Evolutionary conservation across 2,888 invertebrate species (phyloP).

Genomic region (Atherix ibis): DNA sequence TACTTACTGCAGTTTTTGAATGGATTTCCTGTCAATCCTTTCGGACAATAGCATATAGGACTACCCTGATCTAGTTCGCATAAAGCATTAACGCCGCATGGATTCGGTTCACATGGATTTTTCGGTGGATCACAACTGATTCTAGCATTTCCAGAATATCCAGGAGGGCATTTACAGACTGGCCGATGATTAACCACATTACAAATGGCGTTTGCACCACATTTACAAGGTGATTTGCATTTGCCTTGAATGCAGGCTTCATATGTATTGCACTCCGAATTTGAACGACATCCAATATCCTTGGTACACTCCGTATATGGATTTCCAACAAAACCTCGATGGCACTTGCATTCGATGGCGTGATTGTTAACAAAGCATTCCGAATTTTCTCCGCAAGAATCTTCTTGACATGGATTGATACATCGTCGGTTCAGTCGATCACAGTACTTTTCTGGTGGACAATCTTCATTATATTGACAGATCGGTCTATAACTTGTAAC

Average conservation of each 20-base stretch:
- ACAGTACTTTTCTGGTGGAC: constrained; percentile 71
- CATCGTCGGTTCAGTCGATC: constrained; percentile 72
- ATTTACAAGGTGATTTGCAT: constrained; percentile 62
- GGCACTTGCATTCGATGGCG: constrained; percentile 59
- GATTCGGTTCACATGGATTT: constrained; percentile 68
- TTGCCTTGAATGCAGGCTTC: constrained; percentile 64
- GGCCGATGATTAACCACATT: constrained; percentile 65
- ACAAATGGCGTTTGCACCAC: constrained; percentile 67
- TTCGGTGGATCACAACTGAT: constrained; percentile 54
- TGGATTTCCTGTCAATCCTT: constrained; percentile 80
- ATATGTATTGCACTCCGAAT: constrained; percentile 53
- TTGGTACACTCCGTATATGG: constrained; percentile 52
- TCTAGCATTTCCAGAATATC: constrained; percentile 64
- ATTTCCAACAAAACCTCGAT: constrained; percentile 58
- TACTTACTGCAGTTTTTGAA: constrained; percentile 80
- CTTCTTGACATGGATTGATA: constrained; percentile 63
- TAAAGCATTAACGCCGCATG: constrained; percentile 72
- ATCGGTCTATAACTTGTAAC: constrained; percentile 39
- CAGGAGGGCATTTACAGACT: constrained; percentile 65
- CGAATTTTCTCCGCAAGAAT: constrained; percentile 69
- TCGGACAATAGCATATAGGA: constrained; percentile 79
- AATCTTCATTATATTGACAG: constrained; percentile 83
- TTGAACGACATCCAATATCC: constrained; percentile 54
- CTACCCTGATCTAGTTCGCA: constrained; percentile 74
- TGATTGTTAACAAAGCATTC: constrained; percentile 63